A percentile compares a stretch with the other conserved stretches of the same genome.
These are phyloP conservation scores for Cyprinodon variegatus DNA, from an alignment of 2,113 vertebrate species.

Conservation along the genomic window DNA sequence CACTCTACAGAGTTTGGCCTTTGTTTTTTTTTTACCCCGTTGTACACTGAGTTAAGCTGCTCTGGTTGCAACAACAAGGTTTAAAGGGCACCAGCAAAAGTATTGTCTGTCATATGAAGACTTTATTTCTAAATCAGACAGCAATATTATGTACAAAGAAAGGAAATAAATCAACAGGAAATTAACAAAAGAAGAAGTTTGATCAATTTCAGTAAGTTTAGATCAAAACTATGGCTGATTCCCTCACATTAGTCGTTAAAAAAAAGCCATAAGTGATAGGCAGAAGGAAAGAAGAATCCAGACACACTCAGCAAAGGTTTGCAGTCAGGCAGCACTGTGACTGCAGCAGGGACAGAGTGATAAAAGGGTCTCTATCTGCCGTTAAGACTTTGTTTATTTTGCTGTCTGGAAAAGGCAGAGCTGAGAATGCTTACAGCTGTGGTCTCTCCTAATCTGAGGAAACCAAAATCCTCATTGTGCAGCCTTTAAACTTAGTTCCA, in stretches of 20 bases:
- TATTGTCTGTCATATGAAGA: not conserved
- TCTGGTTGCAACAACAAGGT: not conserved
- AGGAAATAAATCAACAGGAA: not conserved
- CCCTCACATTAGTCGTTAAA: conserved; percentile 2
- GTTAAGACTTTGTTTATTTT: conserved; percentile 38
- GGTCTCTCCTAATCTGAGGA: conserved; percentile 46
- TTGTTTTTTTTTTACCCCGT: not conserved
- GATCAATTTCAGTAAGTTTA: not conserved
- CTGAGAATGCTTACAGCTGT: conserved; percentile 33
- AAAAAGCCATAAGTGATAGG: conserved; percentile 1
- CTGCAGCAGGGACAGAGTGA: conserved; percentile 9
- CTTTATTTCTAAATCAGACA: not conserved
- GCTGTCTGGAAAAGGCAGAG: conserved; percentile 37
- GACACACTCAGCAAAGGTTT: conserved; percentile 4
- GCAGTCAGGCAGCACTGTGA: not conserved
- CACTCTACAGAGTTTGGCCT: not conserved
- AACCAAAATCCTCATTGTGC: conserved; percentile 41
- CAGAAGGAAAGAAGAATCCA: not conserved
- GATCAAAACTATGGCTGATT: not conserved
- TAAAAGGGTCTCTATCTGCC: conserved; percentile 29
- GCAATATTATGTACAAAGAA: not conserved
- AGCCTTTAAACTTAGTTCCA: conserved; percentile 18
- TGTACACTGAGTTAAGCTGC: not conserved
- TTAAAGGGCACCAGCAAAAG: not conserved
- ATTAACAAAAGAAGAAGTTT: not conserved